phyloP scores from a whole-genome alignment of 1,140 invertebrate genomes.

The Coptotermes formosanus region DNA sequence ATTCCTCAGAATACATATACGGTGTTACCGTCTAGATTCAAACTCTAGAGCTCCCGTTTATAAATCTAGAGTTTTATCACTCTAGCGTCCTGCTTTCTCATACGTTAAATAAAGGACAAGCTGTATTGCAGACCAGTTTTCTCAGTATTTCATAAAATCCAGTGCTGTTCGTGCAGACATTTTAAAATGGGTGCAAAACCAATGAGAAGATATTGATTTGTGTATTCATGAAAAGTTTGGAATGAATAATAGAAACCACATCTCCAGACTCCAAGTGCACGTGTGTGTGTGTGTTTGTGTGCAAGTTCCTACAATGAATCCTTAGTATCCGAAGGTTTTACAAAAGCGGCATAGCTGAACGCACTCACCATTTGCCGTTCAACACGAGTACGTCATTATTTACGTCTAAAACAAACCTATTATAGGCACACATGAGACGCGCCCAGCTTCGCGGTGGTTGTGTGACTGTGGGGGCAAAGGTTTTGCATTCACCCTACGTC shows the following conservation, averaged over 20 bases:
- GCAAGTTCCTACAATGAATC: not conserved
- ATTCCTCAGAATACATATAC: too few species aligned
- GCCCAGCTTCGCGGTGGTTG: not conserved
- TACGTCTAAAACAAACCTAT: not conserved
- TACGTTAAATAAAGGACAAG: too few species aligned
- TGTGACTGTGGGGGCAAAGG: not conserved
- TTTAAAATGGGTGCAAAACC: not conserved
- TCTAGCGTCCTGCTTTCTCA: too few species aligned
- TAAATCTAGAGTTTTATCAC: too few species aligned
- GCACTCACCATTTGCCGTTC: not conserved
- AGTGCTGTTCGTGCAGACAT: too few species aligned
- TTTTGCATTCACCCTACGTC: not conserved
- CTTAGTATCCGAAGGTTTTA: not conserved
- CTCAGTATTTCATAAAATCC: too few species aligned
- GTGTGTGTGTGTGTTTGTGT: not conserved
- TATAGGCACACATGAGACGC: not conserved
- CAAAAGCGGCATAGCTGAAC: not conserved
- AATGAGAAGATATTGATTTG: slow-evolving; percentile 14
- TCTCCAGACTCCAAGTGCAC: not conserved
- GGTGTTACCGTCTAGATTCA: too few species aligned
- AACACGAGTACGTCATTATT: not conserved
- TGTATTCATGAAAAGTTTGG: not conserved
- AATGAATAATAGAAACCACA: not conserved
- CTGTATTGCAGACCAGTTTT: too few species aligned
- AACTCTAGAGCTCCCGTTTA: too few species aligned